Percentiles rank a stretch among this genome's conserved stretches.
phyloP scores from a whole-genome alignment of 1,140 invertebrate genomes.

The Caenorhabditis elegans region DNA sequence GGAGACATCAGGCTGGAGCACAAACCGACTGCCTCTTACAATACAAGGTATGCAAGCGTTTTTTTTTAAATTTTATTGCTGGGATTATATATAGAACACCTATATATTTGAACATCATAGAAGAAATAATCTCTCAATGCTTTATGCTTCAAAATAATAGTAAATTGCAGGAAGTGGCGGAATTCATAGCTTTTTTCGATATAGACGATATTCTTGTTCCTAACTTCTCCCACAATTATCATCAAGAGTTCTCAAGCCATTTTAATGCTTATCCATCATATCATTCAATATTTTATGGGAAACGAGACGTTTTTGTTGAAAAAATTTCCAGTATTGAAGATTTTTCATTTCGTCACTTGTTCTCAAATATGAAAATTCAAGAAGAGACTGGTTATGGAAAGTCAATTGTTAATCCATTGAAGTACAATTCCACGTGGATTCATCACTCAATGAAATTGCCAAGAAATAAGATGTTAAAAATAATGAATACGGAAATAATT shows the following conservation, averaged over 20 bases:
- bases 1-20: constrained; percentile 33
- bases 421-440: constrained; percentile 15
- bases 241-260: constrained; percentile 25
- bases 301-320: neutral
- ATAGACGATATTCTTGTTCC: constrained; percentile 41
- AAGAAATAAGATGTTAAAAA: neutral
- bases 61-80: neutral
- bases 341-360: neutral
- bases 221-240: neutral
- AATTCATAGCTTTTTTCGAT: constrained; percentile 23
- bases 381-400: neutral
- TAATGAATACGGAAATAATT: neutral
- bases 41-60: constrained; percentile 30
- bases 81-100: too few species aligned
- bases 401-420: neutral
- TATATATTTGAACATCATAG: too few species aligned
- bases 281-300: neutral
- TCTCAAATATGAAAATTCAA: neutral
- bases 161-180: constrained; percentile 13
- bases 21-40: constrained; percentile 36
- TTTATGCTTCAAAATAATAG: too few species aligned
- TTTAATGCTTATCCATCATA: neutral
- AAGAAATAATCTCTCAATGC: too few species aligned
- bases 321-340: neutral
- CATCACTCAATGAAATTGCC: neutral